A percentile compares a stretch with the other conserved stretches of the same genome.
Evolutionary conservation across 2,888 invertebrate species (phyloP).

Genomic region (Eupithecia exiguata): DNA sequence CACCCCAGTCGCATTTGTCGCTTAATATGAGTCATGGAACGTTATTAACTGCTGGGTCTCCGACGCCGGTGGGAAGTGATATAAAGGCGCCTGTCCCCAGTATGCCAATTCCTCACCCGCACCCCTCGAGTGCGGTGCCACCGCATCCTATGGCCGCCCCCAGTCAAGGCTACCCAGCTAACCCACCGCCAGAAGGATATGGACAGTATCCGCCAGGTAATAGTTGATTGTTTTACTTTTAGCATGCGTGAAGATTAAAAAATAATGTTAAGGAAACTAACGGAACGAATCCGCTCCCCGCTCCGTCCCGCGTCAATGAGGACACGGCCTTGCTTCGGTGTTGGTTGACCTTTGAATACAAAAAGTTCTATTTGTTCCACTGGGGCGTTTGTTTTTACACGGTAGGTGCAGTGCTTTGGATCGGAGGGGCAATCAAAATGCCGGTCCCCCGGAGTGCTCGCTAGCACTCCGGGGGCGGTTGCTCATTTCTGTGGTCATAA

Average conservation of each 20-base stretch:
- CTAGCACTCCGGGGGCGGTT: no score
- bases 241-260: not conserved
- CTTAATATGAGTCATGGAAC: conserved; percentile 59
- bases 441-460: no score
- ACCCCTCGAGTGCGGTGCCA: conserved; percentile 47
- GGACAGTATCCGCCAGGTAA: conserved; percentile 75
- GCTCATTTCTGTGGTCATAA: no score
- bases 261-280: not conserved
- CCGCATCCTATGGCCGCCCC: conserved; percentile 53
- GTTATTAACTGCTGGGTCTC: conserved; percentile 57
- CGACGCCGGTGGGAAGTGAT: conserved; percentile 50
- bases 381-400: no score
- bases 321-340: no score
- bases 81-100: conserved; percentile 47
- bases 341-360: no score
- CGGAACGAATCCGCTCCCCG: not conserved
- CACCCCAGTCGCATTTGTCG: conserved; percentile 50
- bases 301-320: not conserved
- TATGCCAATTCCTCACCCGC: conserved; percentile 34
- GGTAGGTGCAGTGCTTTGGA: no score
- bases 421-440: no score
- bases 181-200: conserved; percentile 68
- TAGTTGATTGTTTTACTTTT: not conserved
- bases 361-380: no score
- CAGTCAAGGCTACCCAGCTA: conserved; percentile 58